Base-by-base conservation (phyloP, 2,797 vertebrate genomes). In the Pempheris klunzingeri region DNA sequence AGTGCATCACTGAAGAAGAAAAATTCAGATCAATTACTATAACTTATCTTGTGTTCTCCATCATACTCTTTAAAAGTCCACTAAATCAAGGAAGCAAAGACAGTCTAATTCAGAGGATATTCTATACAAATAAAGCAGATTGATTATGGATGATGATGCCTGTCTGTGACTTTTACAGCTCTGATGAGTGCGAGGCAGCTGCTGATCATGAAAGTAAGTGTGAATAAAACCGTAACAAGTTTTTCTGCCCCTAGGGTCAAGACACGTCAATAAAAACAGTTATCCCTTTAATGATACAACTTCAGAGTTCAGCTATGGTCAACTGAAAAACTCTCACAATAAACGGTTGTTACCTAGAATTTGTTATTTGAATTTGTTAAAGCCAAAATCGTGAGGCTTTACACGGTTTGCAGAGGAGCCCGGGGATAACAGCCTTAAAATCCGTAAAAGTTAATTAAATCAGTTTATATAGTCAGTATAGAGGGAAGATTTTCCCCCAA, bases 361-460 rank as follows among this genome's bases (percentile, higher is more conserved):
- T 53, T 69, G 60, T 59, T 57, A 11, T n/a, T n/a, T n/a, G 15
- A 34, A 30, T 52, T 53, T 69, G 60, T 59, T 57, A 11, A 58
- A 80, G 55, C 22, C 32, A 38, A 46, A 60, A 46, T 38, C 2
- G 3, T 6, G 13, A 71, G 34, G 64, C 54, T 71, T 68, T 65
- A 17, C 11, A 20, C 34, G 24, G 44, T 67, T 80, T 74, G 44
- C 63, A 14, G 62, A 43, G 65, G 52, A 71, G 65, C 50, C 43
- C 7, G 32, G 63, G 68, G 53, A 71, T 60, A 66, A 77, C 59
- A 69, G 64, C 54, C 10, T 53, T 54, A 66, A 82, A 87, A 81
- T 69, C 73, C 7, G 36, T 36, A 71, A 64, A 65, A 86, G 54
- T 82, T 76, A 78, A 87, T 87, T 84, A 78, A 88, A 85, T 87